These are phyloP conservation scores for Aldrovandia affinis DNA, from an alignment of 2,797 vertebrate genomes.

Conservation along the genomic window DNA sequence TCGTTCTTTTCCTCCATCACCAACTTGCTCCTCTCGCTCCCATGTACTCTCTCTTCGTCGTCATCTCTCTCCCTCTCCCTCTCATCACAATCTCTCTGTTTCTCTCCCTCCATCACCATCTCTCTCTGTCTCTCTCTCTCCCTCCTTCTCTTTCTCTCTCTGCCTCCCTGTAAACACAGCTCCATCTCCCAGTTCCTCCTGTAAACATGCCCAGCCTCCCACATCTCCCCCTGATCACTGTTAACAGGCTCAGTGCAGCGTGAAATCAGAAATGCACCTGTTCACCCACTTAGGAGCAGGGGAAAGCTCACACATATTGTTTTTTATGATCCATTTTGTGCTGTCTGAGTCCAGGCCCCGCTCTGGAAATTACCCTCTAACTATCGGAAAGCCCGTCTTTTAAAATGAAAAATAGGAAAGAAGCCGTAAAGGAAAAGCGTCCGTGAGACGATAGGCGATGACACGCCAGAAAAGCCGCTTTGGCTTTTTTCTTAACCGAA, in stretches of 20 bases:
- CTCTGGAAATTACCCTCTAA: neutral
- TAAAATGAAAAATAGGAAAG: neutral
- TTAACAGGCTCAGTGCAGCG: conserved; percentile 76
- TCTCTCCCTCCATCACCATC: conserved; percentile 23
- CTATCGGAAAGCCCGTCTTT: neutral
- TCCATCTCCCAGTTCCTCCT: conserved; percentile 68
- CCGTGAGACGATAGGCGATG: conserved; percentile 17
- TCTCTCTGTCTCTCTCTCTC: neutral
- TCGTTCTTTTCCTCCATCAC: conserved; percentile 7
- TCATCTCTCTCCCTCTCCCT: conserved; percentile 52
- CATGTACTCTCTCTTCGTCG: conserved; percentile 18
- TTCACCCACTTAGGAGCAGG: conserved; percentile 75
- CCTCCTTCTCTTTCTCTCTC: conserved; percentile 42
- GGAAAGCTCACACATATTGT: conserved; percentile 53
- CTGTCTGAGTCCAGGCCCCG: conserved; percentile 31
- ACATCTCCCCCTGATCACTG: conserved; percentile 68
- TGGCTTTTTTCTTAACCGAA: too few species aligned
- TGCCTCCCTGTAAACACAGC: conserved; percentile 66
- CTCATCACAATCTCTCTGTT: conserved; percentile 43
- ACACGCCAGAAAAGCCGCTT: too few species aligned
- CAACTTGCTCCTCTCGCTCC: too few species aligned
- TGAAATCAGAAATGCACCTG: conserved; percentile 82
- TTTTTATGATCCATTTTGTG: neutral
- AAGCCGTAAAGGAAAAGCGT: neutral
- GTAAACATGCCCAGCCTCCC: conserved; percentile 74